phyloP scores from a whole-genome alignment of 1,140 invertebrate genomes.

The Argopecten irradians region DNA sequence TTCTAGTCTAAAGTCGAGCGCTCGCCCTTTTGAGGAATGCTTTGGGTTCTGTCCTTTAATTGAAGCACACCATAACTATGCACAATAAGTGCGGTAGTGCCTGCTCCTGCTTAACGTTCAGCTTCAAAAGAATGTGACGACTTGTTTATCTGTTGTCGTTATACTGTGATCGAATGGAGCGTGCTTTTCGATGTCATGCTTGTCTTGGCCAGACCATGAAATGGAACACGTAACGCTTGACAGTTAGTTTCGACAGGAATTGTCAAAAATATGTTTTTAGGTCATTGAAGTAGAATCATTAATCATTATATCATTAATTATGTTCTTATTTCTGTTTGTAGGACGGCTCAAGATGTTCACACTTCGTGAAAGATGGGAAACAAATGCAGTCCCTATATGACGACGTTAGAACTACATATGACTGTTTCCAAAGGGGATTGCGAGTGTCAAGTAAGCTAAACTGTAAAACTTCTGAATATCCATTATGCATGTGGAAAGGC shows the following conservation, averaged over 20 bases:
- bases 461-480: background rate
- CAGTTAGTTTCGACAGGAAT: background rate
- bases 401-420: conserved; percentile 93
- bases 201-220: too few species aligned
- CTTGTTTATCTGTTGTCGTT: background rate
- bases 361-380: conserved; percentile 93
- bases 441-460: conserved; percentile 90
- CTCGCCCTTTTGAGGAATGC: too few species aligned
- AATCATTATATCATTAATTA: background rate
- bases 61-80: too few species aligned
- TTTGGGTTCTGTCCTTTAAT: too few species aligned
- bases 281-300: background rate
- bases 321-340: conserved; percentile 14
- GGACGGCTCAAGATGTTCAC: conserved; percentile 87
- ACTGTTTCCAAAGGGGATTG: conserved; percentile 92
- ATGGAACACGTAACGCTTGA: background rate
- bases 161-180: too few species aligned
- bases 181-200: too few species aligned
- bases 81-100: too few species aligned
- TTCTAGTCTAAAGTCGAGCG: too few species aligned
- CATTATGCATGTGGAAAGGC: too few species aligned
- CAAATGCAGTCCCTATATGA: conserved; percentile 91
- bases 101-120: too few species aligned
- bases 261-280: too few species aligned
- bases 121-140: background rate